Evolutionary conservation across 2,888 invertebrate species (phyloP).

Genomic region (Teleogryllus oceanicus): DNA sequence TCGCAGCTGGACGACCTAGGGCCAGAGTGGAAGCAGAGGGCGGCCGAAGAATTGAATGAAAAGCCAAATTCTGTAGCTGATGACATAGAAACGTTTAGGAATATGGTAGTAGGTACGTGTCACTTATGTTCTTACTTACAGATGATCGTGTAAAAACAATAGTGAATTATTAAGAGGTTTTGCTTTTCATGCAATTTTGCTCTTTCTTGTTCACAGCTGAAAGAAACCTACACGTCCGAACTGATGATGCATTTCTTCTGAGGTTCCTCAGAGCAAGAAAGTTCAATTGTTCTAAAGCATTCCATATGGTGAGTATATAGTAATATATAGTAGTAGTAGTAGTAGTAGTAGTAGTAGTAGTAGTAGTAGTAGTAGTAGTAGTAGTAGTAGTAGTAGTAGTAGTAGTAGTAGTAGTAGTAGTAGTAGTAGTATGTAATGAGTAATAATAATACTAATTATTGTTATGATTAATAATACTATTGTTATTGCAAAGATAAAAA

Average conservation of each 20-base stretch:
- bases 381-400: no score
- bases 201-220: slow-evolving; percentile 27
- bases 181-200: not conserved
- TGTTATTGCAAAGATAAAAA: not conserved
- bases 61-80: slow-evolving; percentile 32
- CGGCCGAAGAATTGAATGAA: slow-evolving; percentile 36
- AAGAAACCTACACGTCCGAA: slow-evolving; percentile 47
- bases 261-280: slow-evolving; percentile 71
- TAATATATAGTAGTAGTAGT: not conserved
- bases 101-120: slow-evolving; percentile 33
- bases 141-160: not conserved
- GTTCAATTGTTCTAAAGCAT: slow-evolving; percentile 65
- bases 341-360: not conserved
- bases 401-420: no score
- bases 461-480: not conserved
- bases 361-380: no score
- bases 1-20: not conserved
- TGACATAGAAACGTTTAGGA: slow-evolving; percentile 33
- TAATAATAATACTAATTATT: no score
- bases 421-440: no score
- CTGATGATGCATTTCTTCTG: slow-evolving; percentile 71
- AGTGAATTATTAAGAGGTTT: not conserved
- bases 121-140: not conserved
- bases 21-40: slow-evolving; percentile 34
- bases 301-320: slow-evolving; percentile 33